Base-by-base conservation (phyloP, 2,113 vertebrate species). In the Noturus placidus region DNA sequence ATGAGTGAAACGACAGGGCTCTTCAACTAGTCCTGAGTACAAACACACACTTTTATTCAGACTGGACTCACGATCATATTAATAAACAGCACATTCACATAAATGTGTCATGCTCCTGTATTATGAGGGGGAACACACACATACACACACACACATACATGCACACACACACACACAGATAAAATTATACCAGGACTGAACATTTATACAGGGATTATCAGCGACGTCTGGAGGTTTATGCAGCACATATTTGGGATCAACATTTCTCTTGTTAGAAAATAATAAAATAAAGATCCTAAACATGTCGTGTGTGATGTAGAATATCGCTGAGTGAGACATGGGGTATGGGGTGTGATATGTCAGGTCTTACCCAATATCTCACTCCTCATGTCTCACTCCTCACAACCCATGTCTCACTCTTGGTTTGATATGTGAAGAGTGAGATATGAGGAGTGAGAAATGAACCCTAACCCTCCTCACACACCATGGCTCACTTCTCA, bases 81-180 rank as follows among this genome's bases (percentile, higher is more conserved):
- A 81, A 59, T 59, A 59, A 76, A 38, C 33, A 81, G 38, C 54
- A 59, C 20, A 81, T 59, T 61, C 61, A 59, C 79, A 81, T 81
- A 35, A 81, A 6, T 78, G 76, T 78, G 76, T 78, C 76, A 30
- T 19, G 46, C 46, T 52, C 42, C 38, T 76, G 35, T 72, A 9
- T 72, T 42, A 76, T 76, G 27, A 54, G 46, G 6, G 46, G 76
- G 2, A 52, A 22, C 54, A 81, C 54, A 35, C 30, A 80, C 78
- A 56, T 27, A 54, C 46, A 27, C 74, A 50, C 42, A 79, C 69
- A 57, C 4, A 80, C 42, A 50, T 1, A 76, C 11, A 50, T 4
- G 17, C 70, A 50, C 38, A 77, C 74, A 27, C 42, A 52, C 46
- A 42, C 74, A 52, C 17, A 42, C 8, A 74, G 0, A 25, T 22